Evolutionary conservation across 2,888 invertebrate species (phyloP).

Genomic region (Chironomus riparius): DNA sequence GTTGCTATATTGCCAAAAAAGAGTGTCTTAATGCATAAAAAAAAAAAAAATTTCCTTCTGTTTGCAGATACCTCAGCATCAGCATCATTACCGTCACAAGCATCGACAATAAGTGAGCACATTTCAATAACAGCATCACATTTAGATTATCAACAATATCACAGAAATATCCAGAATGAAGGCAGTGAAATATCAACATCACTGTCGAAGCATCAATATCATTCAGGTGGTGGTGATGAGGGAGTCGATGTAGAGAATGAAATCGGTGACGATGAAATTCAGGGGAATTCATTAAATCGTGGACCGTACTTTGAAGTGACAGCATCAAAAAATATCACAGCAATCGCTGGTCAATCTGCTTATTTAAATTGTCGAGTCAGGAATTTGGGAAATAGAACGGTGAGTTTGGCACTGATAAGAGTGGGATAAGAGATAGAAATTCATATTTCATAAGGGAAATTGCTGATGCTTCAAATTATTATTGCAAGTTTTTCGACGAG

Average conservation of each 20-base stretch:
- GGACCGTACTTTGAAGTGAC: constrained; percentile 63
- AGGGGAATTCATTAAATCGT: constrained; percentile 41
- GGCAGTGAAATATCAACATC: not conserved
- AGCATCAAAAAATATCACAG: constrained; percentile 66
- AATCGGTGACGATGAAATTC: not conserved
- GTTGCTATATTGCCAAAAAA: not conserved
- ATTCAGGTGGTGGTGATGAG: not conserved
- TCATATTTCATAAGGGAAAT: too few species aligned
- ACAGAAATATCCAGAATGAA: constrained; percentile 10
- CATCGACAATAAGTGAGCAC: constrained; percentile 3
- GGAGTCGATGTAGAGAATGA: not conserved
- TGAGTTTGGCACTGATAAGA: constrained; percentile 36
- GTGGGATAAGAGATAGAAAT: too few species aligned
- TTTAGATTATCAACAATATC: constrained; percentile 7
- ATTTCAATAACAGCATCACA: constrained; percentile 14
- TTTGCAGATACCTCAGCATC: constrained; percentile 8
- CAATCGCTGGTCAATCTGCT: constrained; percentile 68
- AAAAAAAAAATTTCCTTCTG: not conserved
- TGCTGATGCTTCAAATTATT: too few species aligned
- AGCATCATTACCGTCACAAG: not conserved
- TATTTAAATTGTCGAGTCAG: constrained; percentile 66
- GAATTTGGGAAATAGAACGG: constrained; percentile 68
- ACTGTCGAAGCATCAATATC: not conserved
- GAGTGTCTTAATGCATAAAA: not conserved
- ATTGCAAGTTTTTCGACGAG: too few species aligned